These are phyloP conservation scores for Pseudachorutes palmiensis DNA, from an alignment of 1,140 invertebrate genomes.

Conservation along the genomic window DNA sequence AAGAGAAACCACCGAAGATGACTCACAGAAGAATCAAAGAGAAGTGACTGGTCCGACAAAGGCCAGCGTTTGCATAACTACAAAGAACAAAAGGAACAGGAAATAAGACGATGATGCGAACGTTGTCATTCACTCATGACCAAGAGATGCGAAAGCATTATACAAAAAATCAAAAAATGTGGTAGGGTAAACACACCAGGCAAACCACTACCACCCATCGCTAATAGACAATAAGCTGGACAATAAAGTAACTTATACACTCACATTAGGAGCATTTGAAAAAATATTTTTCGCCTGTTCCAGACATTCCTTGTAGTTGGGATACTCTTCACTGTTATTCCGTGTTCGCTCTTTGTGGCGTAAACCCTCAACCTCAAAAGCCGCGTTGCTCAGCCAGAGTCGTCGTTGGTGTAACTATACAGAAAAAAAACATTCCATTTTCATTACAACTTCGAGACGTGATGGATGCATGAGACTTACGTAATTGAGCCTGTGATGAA, in stretches of 20 bases:
- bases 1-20: constrained; percentile 77
- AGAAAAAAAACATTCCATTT: constrained; percentile 15
- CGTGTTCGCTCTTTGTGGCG: constrained; percentile 30
- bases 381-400: constrained; percentile 65
- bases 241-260: too few relatives aligned
- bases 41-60: constrained; percentile 61
- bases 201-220: too few relatives aligned
- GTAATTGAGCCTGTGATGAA: constrained; percentile 72
- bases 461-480: constrained; percentile 38
- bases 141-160: too few relatives aligned
- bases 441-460: background rate
- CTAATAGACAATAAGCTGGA: too few relatives aligned
- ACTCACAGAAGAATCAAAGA: constrained; percentile 58
- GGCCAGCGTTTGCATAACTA: constrained; percentile 61
- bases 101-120: too few relatives aligned
- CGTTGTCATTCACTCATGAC: too few relatives aligned
- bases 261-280: constrained; percentile 60
- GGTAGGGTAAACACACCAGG: too few relatives aligned
- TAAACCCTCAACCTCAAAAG: constrained; percentile 65
- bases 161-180: too few relatives aligned
- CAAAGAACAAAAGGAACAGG: constrained; percentile 27
- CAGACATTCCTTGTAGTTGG: constrained; percentile 59
- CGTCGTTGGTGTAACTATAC: constrained; percentile 60
- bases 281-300: constrained; percentile 70
- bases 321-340: constrained; percentile 36